Conservation (phyloP, 2,797 vertebrate genomes). For the Odontamblyopus rebecca region DNA sequence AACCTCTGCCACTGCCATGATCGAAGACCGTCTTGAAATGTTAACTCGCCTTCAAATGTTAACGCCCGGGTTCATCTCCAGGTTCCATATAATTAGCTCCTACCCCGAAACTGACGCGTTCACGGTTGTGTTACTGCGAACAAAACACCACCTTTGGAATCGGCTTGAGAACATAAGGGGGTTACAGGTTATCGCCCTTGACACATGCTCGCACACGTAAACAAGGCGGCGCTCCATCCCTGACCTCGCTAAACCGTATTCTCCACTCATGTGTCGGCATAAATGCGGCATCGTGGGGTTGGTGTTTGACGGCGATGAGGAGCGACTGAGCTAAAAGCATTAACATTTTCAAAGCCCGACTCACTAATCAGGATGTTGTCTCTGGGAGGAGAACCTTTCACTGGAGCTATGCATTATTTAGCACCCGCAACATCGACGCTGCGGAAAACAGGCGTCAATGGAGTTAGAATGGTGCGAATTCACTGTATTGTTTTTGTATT, state of each 20-base stretch:
- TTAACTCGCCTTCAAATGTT: too few relatives aligned
- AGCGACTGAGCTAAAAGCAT: slow-evolving; percentile 68
- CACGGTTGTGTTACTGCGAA: background rate
- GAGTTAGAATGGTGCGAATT: background rate
- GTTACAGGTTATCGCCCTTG: background rate
- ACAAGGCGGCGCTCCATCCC: background rate
- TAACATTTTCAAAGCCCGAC: slow-evolving; percentile 70
- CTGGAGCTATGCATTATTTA: slow-evolving; percentile 73
- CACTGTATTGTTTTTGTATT: too few relatives aligned
- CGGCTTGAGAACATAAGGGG: background rate
- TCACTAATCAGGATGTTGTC: slow-evolving; percentile 67
- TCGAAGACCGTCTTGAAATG: too few relatives aligned
- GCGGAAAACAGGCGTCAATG: background rate
- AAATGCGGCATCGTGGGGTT: slow-evolving; percentile 28
- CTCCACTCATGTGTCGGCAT: slow-evolving; percentile 12
- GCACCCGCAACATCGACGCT: slow-evolving; percentile 53
- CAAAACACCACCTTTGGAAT: background rate
- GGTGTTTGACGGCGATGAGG: slow-evolving; percentile 57
- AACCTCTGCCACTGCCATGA: too few relatives aligned
- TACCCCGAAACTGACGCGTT: too few relatives aligned
- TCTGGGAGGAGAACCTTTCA: slow-evolving; percentile 63
- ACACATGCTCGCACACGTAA: background rate
- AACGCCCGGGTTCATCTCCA: too few relatives aligned
- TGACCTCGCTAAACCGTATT: slow-evolving; percentile 15
- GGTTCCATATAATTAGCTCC: too few relatives aligned